Evolutionary conservation across 2,797 vertebrate species (phyloP).

Genomic region (Nothura maculosa): DNA sequence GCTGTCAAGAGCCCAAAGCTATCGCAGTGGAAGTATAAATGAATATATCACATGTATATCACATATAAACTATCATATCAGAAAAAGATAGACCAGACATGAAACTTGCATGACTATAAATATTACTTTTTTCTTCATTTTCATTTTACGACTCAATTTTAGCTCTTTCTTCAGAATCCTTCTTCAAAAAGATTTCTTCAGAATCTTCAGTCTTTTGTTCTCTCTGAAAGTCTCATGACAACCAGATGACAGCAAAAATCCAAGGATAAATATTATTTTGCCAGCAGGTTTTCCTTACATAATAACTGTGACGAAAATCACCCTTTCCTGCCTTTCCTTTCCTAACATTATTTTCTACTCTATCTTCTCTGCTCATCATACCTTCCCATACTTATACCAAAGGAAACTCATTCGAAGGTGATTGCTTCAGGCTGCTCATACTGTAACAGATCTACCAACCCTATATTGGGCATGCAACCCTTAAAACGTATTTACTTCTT

Average conservation of each 20-base stretch:
- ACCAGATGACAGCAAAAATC: background rate
- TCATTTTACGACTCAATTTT: background rate
- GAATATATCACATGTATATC: background rate
- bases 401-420: background rate
- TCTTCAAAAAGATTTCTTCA: background rate
- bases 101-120: background rate
- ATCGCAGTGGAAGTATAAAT: background rate
- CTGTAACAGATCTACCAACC: background rate
- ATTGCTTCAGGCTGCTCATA: background rate
- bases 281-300: background rate
- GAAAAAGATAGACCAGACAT: background rate
- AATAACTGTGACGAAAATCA: background rate
- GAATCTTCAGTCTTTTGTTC: background rate
- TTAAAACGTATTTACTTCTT: background rate
- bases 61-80: background rate
- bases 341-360: background rate
- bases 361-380: background rate
- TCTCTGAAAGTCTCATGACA: background rate
- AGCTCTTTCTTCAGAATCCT: background rate
- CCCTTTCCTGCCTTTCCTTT: background rate
- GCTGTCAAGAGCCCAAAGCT: background rate
- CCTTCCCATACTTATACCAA: background rate
- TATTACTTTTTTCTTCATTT: background rate
- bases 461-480: background rate
- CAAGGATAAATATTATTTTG: background rate